Conservation (phyloP, 2,113 vertebrate species). For the Acrocephalus kingi region DNA sequence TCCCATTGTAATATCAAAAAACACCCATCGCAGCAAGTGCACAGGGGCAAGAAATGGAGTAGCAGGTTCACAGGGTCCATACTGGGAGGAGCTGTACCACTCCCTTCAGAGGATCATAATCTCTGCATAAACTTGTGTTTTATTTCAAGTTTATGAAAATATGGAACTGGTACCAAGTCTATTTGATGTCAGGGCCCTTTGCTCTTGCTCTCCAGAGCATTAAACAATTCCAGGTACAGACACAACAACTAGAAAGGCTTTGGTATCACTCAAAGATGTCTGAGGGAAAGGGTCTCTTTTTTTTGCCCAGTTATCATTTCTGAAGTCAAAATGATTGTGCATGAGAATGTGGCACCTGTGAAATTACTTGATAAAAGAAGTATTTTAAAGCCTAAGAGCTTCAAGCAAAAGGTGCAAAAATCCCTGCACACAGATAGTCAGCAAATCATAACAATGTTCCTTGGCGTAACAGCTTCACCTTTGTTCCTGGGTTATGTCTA, state of each 20-base stretch:
- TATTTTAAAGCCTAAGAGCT: neutral
- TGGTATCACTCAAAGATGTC: neutral
- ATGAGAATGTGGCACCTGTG: neutral
- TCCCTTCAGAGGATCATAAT: neutral
- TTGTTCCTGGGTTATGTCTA: neutral
- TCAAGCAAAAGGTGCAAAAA: neutral
- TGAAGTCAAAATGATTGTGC: neutral
- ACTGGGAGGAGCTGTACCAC: neutral
- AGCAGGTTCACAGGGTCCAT: neutral
- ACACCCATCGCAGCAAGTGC: neutral
- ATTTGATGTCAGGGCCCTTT: neutral
- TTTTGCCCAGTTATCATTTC: neutral
- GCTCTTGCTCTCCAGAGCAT: neutral
- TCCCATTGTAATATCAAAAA: neutral
- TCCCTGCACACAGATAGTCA: neutral
- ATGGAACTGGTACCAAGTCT: neutral
- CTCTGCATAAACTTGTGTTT: neutral
- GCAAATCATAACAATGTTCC: neutral
- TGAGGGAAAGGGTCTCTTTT: neutral
- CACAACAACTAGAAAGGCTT: neutral
- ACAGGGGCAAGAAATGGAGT: neutral
- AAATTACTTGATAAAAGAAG: neutral
- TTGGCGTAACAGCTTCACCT: neutral
- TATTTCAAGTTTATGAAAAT: neutral
- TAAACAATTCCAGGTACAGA: neutral